Percentiles rank a stretch among this genome's conserved stretches.
Evolutionary conservation across 2,888 invertebrate genomes (phyloP).

Genomic region (Neocrepidodera transversa): DNA sequence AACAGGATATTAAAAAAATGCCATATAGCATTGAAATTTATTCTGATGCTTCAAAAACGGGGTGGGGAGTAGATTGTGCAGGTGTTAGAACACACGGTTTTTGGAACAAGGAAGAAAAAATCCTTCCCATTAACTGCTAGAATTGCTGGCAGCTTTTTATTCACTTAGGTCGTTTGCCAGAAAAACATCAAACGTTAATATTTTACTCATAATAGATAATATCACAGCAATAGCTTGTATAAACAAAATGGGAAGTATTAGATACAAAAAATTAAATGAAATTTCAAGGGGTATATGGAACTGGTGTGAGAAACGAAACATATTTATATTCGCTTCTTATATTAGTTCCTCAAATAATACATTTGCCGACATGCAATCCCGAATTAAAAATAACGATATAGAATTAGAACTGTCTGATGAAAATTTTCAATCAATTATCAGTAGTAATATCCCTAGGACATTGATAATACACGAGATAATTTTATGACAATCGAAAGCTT

Average conservation of each 20-base stretch:
- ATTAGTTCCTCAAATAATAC: conserved; percentile 19
- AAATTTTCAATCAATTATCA: too few relatives aligned
- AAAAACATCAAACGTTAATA: not conserved
- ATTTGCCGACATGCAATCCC: conserved; percentile 14
- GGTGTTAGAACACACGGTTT: conserved; percentile 10
- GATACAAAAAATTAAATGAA: conserved; percentile 18
- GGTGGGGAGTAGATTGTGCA: conserved; percentile 6
- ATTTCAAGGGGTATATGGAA: conserved; percentile 21
- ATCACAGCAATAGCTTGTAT: conserved; percentile 26
- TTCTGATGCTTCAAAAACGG: conserved; percentile 10
- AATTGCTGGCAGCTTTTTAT: conserved; percentile 12
- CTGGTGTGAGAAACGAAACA: conserved; percentile 27
- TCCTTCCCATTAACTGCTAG: conserved; percentile 12
- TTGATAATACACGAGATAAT: too few relatives aligned
- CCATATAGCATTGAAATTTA: too few relatives aligned
- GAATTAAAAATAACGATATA: conserved; percentile 5
- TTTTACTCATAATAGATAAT: conserved; percentile 24
- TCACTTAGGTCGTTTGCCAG: conserved; percentile 18
- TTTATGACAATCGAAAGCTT: too few relatives aligned
- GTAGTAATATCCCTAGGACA: too few relatives aligned
- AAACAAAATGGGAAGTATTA: conserved; percentile 24
- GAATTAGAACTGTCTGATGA: conserved; percentile 3
- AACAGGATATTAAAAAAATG: not conserved
- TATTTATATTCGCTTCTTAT: conserved; percentile 29
- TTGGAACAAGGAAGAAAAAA: conserved; percentile 6